Evolutionary conservation across 2,888 invertebrate genomes (phyloP), one percentile per base, ranked within the genome.

Genomic region (Drosophila neotestacea): DNA sequence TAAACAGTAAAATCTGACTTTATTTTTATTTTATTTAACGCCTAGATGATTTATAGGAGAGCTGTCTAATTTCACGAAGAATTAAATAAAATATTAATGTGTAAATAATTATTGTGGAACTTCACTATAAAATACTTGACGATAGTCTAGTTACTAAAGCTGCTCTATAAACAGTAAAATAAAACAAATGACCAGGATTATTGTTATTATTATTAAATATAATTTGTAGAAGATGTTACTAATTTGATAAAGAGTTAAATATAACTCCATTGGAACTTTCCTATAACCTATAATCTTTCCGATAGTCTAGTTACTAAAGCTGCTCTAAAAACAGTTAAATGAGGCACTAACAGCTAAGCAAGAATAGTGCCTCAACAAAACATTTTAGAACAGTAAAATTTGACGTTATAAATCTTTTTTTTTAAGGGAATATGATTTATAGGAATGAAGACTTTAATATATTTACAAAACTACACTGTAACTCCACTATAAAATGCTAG

Each of bases 271-370:
- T 16, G 16, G 1, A 16, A 16, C 16, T 16, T 16, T 1, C 16
- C 16, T 16, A 16, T 16, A 16, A 16, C 16, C 16, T 1, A 1
- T 16, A 16, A 16, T 16, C 16, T 16, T 1, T 16, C 16, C 16
- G 16, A 16, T 16, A 16, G 16, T 16, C 16, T 16, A 16, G 16
- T 16, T 16, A 16, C 16, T 16, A 16, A 16, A 16, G 16, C 16
- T 55, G 55, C 55, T 44, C 44, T 34, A 27, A 30, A 30, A 4
- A 30, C 5, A 6, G 27, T 55, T 44, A 39, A 28, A 52, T 27
- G 34, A 44, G 34, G 27, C 9, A 13, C 16, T 16, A 16, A 16
- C 16, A 13, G 27, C 16, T 32, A 5, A 42, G 22, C 42, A 28
- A 28, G 39, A 41, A 41, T 52, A 39, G 28, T 52, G 28, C 38